Percentiles rank a stretch among this genome's conserved stretches.
Conservation (phyloP, 2,888 invertebrate genomes). For the Sesamia inferens region DNA sequence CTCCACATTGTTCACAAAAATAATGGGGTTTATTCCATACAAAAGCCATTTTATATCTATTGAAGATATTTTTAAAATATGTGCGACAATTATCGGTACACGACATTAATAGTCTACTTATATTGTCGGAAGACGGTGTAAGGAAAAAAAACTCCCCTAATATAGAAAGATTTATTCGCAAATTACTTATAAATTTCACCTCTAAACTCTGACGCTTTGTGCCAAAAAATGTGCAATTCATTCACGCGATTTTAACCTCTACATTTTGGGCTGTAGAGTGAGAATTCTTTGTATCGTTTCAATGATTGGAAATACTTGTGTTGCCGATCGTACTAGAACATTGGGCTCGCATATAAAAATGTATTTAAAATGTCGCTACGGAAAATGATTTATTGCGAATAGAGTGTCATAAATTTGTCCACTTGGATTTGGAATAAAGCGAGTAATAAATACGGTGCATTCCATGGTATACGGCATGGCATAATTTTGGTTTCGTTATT, state of each 20-base stretch:
- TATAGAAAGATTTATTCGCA: constrained; percentile 88
- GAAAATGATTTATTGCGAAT: constrained; percentile 86
- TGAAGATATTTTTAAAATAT: constrained; percentile 86
- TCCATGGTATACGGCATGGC: constrained; percentile 23
- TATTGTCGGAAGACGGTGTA: constrained; percentile 78
- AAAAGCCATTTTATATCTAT: constrained; percentile 71
- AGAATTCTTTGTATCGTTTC: constrained; percentile 51
- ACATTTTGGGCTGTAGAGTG: constrained; percentile 27
- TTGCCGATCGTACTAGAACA: constrained; percentile 74
- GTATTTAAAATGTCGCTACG: constrained; percentile 88
- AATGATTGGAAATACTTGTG: constrained; percentile 58
- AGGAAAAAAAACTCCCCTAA: constrained; percentile 83
- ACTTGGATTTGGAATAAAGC: constrained; percentile 83
- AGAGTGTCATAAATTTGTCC: constrained; percentile 89
- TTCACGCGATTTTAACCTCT: constrained; percentile 42
- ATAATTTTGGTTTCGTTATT: constrained; percentile 41
- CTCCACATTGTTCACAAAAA: constrained; percentile 71
- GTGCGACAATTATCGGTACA: constrained; percentile 90
- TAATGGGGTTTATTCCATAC: constrained; percentile 71
- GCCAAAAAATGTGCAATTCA: constrained; percentile 38
- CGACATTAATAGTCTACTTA: constrained; percentile 88
- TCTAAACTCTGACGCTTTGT: constrained; percentile 68
- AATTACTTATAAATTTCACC: constrained; percentile 89
- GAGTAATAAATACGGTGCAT: constrained; percentile 80
- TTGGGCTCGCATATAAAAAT: constrained; percentile 88